Evolutionary conservation across 1,140 invertebrate species (phyloP), one percentile per base, ranked within the genome.

Genomic region (Spodoptera litura): DNA sequence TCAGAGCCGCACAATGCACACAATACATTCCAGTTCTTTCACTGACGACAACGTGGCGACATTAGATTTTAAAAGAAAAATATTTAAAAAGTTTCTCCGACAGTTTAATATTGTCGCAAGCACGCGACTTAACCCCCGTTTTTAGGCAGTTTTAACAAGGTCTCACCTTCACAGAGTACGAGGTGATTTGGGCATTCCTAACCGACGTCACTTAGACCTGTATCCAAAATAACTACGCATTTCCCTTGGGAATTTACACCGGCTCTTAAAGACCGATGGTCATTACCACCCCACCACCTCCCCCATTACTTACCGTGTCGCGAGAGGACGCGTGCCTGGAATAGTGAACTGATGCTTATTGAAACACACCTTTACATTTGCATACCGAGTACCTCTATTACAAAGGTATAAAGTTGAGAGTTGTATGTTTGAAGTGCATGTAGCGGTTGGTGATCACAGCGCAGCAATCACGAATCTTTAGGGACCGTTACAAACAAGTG

Each of bases 261-360:
- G 70, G 59, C 64, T 81, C 71, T 80, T 80, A 80, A 80, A 81
- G 75, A 73, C 59, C 70, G 55, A 71, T 52, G 79, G 79, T 81
- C 79, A 81, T 81, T 81, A 81, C 58, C 49, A 66, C 59, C 66
- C 62, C 76, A n/a, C 15, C 20, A 51, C 27, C 8, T 51, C 73
- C 74, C 56, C 74, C 79, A 80, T 80, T 81, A 81, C 78, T 81
- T 81, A 61, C 79, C 75, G 74, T 81, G 79, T 81, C 79, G 79
- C 79, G 31, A 73, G 38, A 38, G 52, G 20, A 64, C 53, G 68
- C 79, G 79, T 81, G 79, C 66, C 79, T 72, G 15, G 79, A 78
- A 81, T 81, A 74, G 73, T 70, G 52, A 62, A 76, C 66, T 27
- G 76, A 74, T 78, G 76, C 70, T 81, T 81, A 81, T 68, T 73